These are phyloP conservation scores for Edolisoma coerulescens DNA, from an alignment of 2,113 vertebrate species.

Conservation along the genomic window DNA sequence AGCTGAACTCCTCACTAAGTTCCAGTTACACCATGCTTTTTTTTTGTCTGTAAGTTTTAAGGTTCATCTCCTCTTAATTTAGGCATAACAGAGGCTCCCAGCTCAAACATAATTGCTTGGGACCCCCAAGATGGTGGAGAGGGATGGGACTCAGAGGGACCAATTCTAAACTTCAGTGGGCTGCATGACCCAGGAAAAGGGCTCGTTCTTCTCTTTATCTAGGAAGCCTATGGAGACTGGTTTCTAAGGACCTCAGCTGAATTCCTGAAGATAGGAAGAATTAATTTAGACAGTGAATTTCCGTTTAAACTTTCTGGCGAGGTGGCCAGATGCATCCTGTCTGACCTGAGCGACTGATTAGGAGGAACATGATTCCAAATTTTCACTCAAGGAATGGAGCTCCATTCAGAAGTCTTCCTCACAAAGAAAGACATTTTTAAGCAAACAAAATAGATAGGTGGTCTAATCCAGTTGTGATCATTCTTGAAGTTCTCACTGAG, in stretches of 20 bases:
- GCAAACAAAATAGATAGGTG: neutral
- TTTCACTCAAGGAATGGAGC: neutral
- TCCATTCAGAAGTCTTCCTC: neutral
- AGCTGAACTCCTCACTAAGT: neutral
- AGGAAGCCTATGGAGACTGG: neutral
- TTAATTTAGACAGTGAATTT: neutral
- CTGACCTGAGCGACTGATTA: neutral
- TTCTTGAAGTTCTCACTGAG: neutral
- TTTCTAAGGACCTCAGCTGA: neutral
- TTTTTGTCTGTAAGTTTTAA: neutral
- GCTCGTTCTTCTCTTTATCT: neutral
- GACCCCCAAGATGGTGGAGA: neutral
- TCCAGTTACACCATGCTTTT: neutral
- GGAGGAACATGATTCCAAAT: neutral
- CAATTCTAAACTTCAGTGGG: neutral
- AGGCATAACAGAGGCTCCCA: neutral
- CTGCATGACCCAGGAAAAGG: neutral
- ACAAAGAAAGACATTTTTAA: neutral
- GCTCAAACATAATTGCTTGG: neutral
- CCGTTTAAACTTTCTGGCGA: neutral
- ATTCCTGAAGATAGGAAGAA: neutral
- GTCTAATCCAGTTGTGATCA: neutral
- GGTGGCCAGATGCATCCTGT: neutral
- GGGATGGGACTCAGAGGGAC: neutral
- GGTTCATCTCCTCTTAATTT: neutral